Evolutionary conservation across 2,888 invertebrate species (phyloP), one percentile per base, ranked within the genome.

Genomic region (Spatulosminthurus flaviceps): DNA sequence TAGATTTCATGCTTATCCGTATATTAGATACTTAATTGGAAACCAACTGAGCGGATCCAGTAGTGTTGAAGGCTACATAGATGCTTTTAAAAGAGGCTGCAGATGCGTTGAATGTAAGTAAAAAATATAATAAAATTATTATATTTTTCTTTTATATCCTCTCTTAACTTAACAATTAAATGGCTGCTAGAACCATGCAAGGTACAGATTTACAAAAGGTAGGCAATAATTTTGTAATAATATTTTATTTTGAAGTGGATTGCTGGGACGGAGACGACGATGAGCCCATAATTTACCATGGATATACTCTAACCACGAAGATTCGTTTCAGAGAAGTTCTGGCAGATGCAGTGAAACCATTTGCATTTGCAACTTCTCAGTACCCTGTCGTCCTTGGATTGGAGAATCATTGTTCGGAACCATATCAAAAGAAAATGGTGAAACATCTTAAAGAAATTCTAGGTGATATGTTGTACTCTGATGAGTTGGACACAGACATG

Each of bases 11-110:
- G n/a, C n/a, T n/a, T n/a, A n/a, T n/a, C n/a, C n/a, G n/a, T n/a
- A n/a, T n/a, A n/a, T n/a, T 86, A 90, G 90, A 66, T 91, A 91
- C 85, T 86, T 91, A 80, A 88, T 88, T n/a, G 90, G 90, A 61
- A 89, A 90, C 82, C 91, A 91, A 86, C 86, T 92, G 79, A 88
- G 88, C 81, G 91, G 91, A 19, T 89, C 89, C 75, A 91, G 91
- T 85, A 90, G 90, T 78, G 89, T 91, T n/a, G 91, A 91, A 86
- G 90, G 90, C 34, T 92, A 91, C 86, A 90, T 91, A 72, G 87
- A 87, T 60, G 91, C 91, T 26, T 86, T 91, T 77, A 88, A 88
- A 81, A 87, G 87, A 81, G 91, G 91, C 43, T 91, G 91, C 84
- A 87, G 91, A 61, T 89, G 91, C 85, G 88, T 92, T 2, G 91